Base-by-base conservation (phyloP, 2,113 vertebrate species). In the Perca fluviatilis region DNA sequence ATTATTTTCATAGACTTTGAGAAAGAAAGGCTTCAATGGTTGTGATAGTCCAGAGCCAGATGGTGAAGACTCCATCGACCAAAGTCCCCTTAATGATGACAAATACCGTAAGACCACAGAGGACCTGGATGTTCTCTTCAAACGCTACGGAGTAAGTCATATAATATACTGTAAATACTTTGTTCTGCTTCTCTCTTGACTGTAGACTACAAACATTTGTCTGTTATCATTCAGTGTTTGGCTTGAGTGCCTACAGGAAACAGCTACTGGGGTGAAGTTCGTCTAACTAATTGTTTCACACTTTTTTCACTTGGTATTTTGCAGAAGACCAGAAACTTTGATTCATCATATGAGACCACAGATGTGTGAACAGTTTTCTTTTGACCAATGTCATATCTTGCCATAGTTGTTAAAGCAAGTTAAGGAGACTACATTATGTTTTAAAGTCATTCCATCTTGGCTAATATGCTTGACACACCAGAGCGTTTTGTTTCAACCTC, bases 1-100 rank as follows among this genome's bases (percentile, higher is more conserved):
- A 25, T 56, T 43, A 21, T 27, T 62, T 43, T 63, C 19, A 25
- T 9, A 99, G 98, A 99, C 98, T 7, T 97, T 99, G 94, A 96
- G 98, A 96, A 99, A 99, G 97, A 99, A 99, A 96, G 98, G 98
- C 84, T 99, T 99, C 95, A 99, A 99, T 4, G 98, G 98, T 91
- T 99, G 98, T 86, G 98, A 99, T 96, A 99, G 98, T 94, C 98
- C 98, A 0, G 98, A 99, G 89, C 98, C 98, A 0, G 98, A 99
- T 33, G 98, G 97, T 36, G 98, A 99, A 56, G 98, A 99, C 94
- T 99, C 98, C 1, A 97, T 98, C 56, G 98, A 99, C 92, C 97
- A 98, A 95, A 99, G 97, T 95, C 97, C 98, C 50, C 93, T 99
- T 85, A 97, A 97, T 94, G 98, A 99, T 79, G 98, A 99, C 91